phyloP scores from a whole-genome alignment of 2,797 vertebrate species.

The Pteronotus mesoamericanus region DNA sequence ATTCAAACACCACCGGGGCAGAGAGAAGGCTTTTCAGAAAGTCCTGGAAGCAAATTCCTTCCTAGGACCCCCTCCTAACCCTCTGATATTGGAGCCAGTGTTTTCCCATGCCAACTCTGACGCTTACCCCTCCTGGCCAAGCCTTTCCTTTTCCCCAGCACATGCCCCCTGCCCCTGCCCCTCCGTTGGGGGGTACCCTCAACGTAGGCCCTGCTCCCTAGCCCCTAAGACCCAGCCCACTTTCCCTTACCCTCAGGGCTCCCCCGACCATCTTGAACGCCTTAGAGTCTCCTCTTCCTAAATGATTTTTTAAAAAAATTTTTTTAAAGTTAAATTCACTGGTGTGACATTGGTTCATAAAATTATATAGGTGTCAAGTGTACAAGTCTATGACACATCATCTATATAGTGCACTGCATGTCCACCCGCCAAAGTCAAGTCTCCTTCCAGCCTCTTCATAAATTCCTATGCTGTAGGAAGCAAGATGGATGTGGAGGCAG shows the following conservation, averaged over 20 bases:
- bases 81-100: no score
- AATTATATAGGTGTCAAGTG: not conserved
- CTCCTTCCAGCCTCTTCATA: not conserved
- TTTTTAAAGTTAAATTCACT: not conserved
- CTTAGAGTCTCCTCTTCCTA: not conserved
- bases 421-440: not conserved
- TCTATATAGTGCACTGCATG: not conserved
- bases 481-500: not conserved
- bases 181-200: not conserved
- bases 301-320: not conserved
- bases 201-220: fast-evolving
- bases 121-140: no score
- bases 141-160: not conserved
- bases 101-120: not conserved
- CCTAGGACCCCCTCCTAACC: not conserved
- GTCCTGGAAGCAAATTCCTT: not conserved
- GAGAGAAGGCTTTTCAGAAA: not conserved
- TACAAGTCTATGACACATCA: not conserved
- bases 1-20: not conserved
- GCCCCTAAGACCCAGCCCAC: not conserved
- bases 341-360: not conserved
- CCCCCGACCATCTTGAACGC: not conserved
- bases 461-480: not conserved
- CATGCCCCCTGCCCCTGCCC: not conserved
- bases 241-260: not conserved